Conservation (phyloP, 2,797 vertebrate species). For the Tangara arthus region DNA sequence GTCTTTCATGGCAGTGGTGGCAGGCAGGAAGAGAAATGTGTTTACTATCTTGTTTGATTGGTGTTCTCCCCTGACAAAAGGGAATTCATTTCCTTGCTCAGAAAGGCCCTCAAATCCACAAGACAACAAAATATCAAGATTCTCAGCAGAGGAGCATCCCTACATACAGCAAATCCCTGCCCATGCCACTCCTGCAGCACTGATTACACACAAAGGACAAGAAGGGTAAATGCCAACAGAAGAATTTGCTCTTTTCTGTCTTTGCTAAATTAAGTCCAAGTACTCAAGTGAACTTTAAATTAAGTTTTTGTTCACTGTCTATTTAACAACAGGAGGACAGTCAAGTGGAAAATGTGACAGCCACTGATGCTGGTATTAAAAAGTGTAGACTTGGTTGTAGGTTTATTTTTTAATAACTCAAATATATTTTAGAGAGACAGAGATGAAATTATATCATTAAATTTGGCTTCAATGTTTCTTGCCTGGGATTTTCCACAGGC, state of each 20-base stretch:
- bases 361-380: neutral
- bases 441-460: neutral
- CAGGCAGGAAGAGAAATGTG: conserved; percentile 4
- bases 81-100: neutral
- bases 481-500: neutral
- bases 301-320: neutral
- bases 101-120: neutral
- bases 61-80: neutral
- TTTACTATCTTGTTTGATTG: neutral
- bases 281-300: neutral
- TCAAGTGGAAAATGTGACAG: neutral
- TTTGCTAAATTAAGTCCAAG: neutral
- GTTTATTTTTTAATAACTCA: neutral
- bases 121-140: neutral
- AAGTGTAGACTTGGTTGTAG: neutral
- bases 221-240: neutral
- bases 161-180: neutral
- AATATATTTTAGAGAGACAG: neutral
- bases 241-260: neutral
- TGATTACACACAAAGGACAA: neutral
- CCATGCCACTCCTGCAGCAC: neutral
- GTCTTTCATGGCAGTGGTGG: neutral
- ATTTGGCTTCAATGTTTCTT: neutral
- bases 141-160: neutral
- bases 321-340: neutral